Percentiles rank a stretch among this genome's conserved stretches.
phyloP scores from a whole-genome alignment of 2,113 vertebrate genomes.

The Corythornis vintsioides region DNA sequence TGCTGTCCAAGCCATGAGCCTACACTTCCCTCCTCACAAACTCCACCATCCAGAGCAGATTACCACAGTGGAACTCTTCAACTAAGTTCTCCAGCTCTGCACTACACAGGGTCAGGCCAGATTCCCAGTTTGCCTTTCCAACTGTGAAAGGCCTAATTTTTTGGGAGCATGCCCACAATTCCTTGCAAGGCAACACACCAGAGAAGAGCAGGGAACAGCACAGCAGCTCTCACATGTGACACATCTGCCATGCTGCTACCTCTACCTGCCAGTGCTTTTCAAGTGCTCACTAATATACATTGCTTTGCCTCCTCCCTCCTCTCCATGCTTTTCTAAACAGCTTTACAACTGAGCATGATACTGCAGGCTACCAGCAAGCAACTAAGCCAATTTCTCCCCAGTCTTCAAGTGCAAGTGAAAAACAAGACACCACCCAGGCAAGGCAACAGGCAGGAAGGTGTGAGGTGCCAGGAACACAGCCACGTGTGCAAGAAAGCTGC shows the following conservation, averaged over 20 bases:
- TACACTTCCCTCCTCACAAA: neutral
- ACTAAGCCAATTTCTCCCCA: neutral
- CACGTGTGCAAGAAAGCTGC: neutral
- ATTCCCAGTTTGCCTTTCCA: neutral
- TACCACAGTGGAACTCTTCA: neutral
- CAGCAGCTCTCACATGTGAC: too few species aligned
- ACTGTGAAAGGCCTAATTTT: neutral
- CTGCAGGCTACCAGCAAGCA: neutral
- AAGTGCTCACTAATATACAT: neutral
- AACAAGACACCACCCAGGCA: neutral
- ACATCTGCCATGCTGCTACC: too few species aligned
- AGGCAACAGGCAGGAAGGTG: neutral
- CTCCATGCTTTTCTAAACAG: neutral
- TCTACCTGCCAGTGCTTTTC: neutral
- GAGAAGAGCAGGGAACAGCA: neutral
- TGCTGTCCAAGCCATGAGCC: neutral
- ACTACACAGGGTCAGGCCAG: accelerated
- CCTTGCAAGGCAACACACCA: neutral
- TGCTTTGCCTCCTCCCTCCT: neutral
- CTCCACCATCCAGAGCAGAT: neutral
- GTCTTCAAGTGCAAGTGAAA: neutral
- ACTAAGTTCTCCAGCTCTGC: neutral
- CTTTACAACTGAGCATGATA: neutral
- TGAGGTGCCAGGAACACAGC: neutral
- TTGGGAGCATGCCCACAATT: neutral